Conservation (phyloP, 2,888 invertebrate species). For the Euproctis similis region DNA sequence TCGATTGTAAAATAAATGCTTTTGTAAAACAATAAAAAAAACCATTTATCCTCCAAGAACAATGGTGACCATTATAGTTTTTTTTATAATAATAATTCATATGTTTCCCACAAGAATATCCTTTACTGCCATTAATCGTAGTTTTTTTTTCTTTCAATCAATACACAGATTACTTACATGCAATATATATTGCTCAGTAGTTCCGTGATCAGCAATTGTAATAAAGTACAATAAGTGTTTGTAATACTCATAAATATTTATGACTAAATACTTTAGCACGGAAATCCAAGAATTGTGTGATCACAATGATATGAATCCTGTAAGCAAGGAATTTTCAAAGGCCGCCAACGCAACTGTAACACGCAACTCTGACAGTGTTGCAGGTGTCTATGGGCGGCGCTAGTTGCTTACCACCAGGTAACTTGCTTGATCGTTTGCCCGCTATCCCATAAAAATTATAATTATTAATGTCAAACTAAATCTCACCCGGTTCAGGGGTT, state of each 20-base stretch:
- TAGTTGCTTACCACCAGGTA: no score
- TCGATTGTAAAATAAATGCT: conserved; percentile 37
- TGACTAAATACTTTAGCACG: no score
- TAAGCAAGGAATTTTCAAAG: no score
- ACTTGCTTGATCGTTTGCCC: no score
- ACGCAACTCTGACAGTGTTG: no score
- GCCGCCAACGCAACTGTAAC: no score
- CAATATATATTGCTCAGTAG: conserved; percentile 13
- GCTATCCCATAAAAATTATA: no score
- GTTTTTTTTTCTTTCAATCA: conserved; percentile 20
- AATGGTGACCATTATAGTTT: conserved; percentile 59
- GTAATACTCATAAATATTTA: conserved; percentile 3
- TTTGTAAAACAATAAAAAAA: conserved; percentile 57
- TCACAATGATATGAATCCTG: no score
- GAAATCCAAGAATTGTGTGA: no score
- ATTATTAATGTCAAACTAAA: no score
- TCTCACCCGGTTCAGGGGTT: no score
- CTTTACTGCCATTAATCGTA: conserved; percentile 33
- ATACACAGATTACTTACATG: conserved; percentile 21
- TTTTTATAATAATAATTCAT: conserved; percentile 61
- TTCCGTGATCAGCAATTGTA: conserved; percentile 25
- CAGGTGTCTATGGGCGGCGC: no score
- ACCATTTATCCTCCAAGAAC: conserved; percentile 62
- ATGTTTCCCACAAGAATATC: conserved; percentile 38
- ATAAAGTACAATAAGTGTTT: conserved; percentile 18